Percentiles rank a stretch among this genome's conserved stretches.
These are phyloP conservation scores for Tenualosa ilisha DNA, from an alignment of 2,797 vertebrate genomes.

Conservation along the genomic window DNA sequence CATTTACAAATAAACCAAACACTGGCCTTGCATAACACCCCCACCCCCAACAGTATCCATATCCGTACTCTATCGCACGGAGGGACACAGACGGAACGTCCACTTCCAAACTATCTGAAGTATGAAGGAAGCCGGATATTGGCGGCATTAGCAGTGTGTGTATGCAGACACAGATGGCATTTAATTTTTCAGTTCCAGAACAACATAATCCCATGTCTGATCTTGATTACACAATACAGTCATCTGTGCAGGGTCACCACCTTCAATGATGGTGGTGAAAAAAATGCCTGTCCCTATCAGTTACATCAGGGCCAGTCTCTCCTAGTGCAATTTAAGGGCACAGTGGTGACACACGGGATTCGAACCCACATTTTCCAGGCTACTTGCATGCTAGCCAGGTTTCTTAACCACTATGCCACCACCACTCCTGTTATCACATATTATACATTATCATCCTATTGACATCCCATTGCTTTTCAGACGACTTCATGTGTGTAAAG, in stretches of 20 bases:
- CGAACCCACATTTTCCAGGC: too few species aligned
- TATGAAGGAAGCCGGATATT: constrained; percentile 26
- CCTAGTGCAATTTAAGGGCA: too few species aligned
- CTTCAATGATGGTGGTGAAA: not conserved
- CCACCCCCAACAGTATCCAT: not conserved
- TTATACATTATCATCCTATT: not conserved
- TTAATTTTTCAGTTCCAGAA: constrained; percentile 11
- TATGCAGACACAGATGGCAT: not conserved
- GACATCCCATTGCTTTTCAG: not conserved
- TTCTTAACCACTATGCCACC: too few species aligned
- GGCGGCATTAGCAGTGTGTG: not conserved
- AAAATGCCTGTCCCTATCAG: too few species aligned
- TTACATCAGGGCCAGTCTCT: too few species aligned
- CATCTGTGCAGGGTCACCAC: not conserved
- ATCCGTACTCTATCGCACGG: not conserved
- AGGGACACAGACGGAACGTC: not conserved
- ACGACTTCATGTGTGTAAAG: not conserved
- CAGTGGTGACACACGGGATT: too few species aligned
- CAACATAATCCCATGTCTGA: not conserved
- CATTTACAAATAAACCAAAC: constrained; percentile 1
- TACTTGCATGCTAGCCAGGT: too few species aligned
- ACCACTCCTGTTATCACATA: too few species aligned
- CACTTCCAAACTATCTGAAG: not conserved
- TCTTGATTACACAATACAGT: not conserved
- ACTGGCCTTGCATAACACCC: not conserved